Percentiles rank a stretch among this genome's conserved stretches.
Evolutionary conservation across 1,140 invertebrate species (phyloP).

Genomic region (Dufourea novaeangliae): DNA sequence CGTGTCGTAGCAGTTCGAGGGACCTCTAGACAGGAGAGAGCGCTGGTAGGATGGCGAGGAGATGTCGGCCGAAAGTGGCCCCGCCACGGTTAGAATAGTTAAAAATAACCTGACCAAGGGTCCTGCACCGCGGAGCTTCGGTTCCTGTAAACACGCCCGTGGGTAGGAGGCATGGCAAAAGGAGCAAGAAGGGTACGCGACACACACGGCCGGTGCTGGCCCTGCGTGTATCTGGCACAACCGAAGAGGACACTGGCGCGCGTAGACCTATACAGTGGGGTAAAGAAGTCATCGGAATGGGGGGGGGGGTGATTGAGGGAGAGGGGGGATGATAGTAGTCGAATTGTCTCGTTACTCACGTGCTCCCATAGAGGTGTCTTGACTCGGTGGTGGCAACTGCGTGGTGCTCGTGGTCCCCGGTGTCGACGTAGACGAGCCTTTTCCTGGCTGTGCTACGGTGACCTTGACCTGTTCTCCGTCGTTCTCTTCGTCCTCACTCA

Average conservation of each 20-base stretch:
- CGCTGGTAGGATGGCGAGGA: neutral
- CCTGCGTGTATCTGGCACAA: slow-evolving; percentile 22
- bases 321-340: neutral
- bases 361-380: slow-evolving; percentile 78
- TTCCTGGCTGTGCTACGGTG: slow-evolving; percentile 21
- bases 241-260: slow-evolving; percentile 11
- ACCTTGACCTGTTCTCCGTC: slow-evolving; percentile 56
- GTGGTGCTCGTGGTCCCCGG: slow-evolving; percentile 66
- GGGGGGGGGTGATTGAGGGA: neutral
- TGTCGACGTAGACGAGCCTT: slow-evolving; percentile 46
- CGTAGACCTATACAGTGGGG: neutral
- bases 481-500: slow-evolving; percentile 32
- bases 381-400: slow-evolving; percentile 72
- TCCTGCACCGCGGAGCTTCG: slow-evolving; percentile 55
- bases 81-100: slow-evolving; percentile 58
- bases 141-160: slow-evolving; percentile 66
- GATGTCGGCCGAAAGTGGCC: slow-evolving; percentile 46
- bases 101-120: slow-evolving; percentile 66
- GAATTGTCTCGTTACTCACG: slow-evolving; percentile 65
- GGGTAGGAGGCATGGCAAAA: slow-evolving; percentile 58
- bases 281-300: neutral
- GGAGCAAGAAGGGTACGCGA: slow-evolving; percentile 41
- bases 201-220: slow-evolving; percentile 11
- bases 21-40: neutral
- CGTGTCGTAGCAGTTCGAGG: neutral